These are phyloP conservation scores for Physella acuta DNA, from an alignment of 1,140 invertebrate species.

Conservation along the genomic window DNA sequence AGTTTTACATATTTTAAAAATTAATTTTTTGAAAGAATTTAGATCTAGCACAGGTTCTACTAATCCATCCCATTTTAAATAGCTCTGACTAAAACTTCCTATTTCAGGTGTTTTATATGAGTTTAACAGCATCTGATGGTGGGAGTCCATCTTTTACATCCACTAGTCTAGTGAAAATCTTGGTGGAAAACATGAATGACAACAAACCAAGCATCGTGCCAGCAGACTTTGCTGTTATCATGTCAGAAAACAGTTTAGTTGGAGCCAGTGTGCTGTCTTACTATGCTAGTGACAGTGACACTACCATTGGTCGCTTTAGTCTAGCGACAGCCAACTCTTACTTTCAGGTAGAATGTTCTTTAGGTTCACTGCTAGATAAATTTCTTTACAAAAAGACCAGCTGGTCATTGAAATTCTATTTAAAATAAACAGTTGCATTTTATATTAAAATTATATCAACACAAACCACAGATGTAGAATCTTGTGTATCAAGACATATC, in stretches of 20 bases:
- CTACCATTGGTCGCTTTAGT: not conserved
- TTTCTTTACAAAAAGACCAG: too few species aligned
- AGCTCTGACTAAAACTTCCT: too few species aligned
- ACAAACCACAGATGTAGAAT: too few species aligned
- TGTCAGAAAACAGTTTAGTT: not conserved
- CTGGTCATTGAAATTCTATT: too few species aligned
- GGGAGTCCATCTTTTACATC: not conserved
- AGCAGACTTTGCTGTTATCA: not conserved
- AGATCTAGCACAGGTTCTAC: too few species aligned
- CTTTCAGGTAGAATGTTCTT: not conserved
- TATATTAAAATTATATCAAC: too few species aligned
- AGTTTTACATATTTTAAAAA: too few species aligned
- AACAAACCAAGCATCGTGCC: not conserved
- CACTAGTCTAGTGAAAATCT: not conserved
- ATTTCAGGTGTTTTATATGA: slow-evolving; percentile 40
- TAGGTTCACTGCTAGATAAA: too few species aligned
- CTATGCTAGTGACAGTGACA: not conserved
- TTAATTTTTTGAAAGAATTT: too few species aligned
- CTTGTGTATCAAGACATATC: too few species aligned
- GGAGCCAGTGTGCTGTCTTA: not conserved
- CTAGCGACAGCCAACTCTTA: not conserved
- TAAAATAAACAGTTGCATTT: too few species aligned
- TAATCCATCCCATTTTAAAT: too few species aligned
- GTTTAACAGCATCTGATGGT: not conserved
- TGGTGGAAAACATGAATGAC: not conserved